These are phyloP conservation scores for Watsonalla binaria DNA, from an alignment of 2,888 invertebrate species.

Conservation along the genomic window DNA sequence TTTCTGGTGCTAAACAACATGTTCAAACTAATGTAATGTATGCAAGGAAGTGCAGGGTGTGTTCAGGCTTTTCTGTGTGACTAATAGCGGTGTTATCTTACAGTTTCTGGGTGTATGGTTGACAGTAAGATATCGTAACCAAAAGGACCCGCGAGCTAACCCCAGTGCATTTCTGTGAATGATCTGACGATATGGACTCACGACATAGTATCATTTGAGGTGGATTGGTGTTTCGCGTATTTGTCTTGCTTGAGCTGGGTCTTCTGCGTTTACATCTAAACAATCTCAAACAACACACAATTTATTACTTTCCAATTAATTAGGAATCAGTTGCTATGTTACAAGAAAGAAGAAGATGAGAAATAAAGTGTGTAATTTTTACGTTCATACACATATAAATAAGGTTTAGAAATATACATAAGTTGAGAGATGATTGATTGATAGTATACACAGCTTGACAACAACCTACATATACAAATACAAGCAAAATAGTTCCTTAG, in stretches of 20 bases:
- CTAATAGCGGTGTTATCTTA: conserved; percentile 65
- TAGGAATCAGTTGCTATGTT: no score
- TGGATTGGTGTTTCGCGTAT: conserved; percentile 62
- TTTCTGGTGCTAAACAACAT: no score
- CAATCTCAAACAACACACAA: not conserved
- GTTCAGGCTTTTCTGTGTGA: conserved; percentile 41
- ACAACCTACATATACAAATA: no score
- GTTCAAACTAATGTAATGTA: no score
- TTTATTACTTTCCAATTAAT: not conserved
- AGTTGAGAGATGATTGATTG: no score
- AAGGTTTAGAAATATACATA: no score
- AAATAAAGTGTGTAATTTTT: no score
- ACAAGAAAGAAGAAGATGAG: no score
- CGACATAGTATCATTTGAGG: conserved; percentile 56
- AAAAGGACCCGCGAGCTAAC: conserved; percentile 98
- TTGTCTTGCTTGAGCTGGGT: conserved; percentile 20
- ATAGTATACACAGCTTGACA: no score
- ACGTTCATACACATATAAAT: no score
- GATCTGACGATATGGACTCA: conserved; percentile 57
- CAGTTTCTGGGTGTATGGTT: conserved; percentile 98
- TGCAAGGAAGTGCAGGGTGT: not conserved
- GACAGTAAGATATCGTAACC: conserved; percentile 98
- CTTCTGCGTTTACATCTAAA: not conserved
- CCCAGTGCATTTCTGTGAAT: conserved; percentile 98
- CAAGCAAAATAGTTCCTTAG: no score